Base-by-base conservation (phyloP, 2,113 vertebrate genomes). In the Nannobrachium achirus region DNA sequence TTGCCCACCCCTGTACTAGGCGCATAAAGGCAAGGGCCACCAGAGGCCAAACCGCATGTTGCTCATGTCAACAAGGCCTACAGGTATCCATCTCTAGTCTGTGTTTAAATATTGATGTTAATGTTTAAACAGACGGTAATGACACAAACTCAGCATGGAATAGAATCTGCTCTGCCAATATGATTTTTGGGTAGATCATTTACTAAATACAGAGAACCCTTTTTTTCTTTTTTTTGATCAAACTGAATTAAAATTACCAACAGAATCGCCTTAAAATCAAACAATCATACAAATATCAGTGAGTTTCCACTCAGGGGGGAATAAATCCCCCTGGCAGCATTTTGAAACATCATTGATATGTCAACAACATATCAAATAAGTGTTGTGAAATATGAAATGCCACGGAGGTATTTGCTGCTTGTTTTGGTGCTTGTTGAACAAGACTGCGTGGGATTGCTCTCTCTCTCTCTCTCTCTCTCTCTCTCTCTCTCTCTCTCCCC, bases 401-500 rank as follows among this genome's bases (percentile, higher is more conserved):
- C 74, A 63, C 53, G 76, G 84, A 75, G 64, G 71, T 76, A 74
- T 78, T 83, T 73, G 56, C 51, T 79, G 53, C 80, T 81, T 80
- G 84, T 89, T 84, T 72, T 81, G 80, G 64, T 82, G 81, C 81
- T 89, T 92, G 91, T 88, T 88, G 83, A 91, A 91, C 89, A 91
- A 84, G 89, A 71, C 72, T 74, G 84, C 80, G 72, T 83, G 71
- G 87, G 83, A 88, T 90, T 89, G 89, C 86, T 90, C 82, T 80
- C 61, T n/a, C n/a, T n/a, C n/a, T n/a, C n/a, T n/a, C n/a, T n/a
- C n/a, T n/a, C n/a, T n/a, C n/a, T n/a, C n/a, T n/a, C n/a, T n/a
- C n/a, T n/a, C n/a, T n/a, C n/a, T n/a, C n/a, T n/a, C n/a, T n/a
- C n/a, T n/a, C n/a, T n/a, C n/a, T n/a, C n/a, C n/a, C n/a, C n/a